Evolutionary conservation across 2,113 vertebrate species (phyloP).

Genomic region (Todiramphus chloris): DNA sequence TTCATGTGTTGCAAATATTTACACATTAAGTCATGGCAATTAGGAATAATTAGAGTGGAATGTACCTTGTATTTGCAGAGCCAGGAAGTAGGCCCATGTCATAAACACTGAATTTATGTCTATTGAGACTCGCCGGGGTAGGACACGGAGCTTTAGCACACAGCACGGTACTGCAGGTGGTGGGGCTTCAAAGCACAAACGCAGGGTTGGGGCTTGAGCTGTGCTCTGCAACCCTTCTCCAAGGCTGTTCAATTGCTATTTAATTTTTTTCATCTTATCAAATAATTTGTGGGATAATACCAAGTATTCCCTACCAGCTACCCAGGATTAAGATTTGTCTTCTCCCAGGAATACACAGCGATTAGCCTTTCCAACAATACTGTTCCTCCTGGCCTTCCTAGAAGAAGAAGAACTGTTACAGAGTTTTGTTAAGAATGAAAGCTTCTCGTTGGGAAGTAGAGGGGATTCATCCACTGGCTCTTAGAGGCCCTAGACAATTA

Average conservation of each 20-base stretch:
- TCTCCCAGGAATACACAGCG: neutral
- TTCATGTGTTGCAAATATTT: constrained; percentile 45
- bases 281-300: neutral
- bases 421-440: neutral
- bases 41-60: constrained; percentile 62
- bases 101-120: constrained; percentile 2
- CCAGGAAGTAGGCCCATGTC: neutral
- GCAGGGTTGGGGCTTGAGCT: neutral
- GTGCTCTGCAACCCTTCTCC: accelerated
- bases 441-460: neutral
- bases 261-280: neutral
- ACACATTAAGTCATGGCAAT: constrained; percentile 53
- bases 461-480: neutral
- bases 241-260: neutral
- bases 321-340: neutral
- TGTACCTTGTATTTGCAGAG: constrained; percentile 23
- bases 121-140: neutral
- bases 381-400: neutral
- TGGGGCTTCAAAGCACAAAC: neutral
- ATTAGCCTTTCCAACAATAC: neutral
- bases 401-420: neutral
- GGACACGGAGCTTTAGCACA: neutral
- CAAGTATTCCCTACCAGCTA: neutral
- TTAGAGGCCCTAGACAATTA: neutral
- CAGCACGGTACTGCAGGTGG: neutral